Percentiles rank a stretch among this genome's conserved stretches.
Evolutionary conservation across 2,113 vertebrate genomes (phyloP).

Genomic region (Erythrocercus mccallii): DNA sequence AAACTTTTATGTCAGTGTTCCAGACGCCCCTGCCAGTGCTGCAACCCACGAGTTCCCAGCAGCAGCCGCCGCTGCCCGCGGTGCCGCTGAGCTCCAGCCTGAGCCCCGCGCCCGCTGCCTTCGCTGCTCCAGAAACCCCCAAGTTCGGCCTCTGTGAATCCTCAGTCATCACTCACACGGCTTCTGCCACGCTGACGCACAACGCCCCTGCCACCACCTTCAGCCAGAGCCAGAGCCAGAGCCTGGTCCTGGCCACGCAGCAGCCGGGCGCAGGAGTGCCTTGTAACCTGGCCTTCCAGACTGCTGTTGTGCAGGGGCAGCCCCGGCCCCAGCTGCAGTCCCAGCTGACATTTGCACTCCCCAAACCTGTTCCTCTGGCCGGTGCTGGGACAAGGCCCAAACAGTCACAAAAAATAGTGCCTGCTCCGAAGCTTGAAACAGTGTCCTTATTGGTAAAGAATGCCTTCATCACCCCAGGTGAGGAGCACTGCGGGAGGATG

Average conservation of each 20-base stretch:
- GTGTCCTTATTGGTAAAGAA: conserved; percentile 76
- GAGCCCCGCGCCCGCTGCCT: conserved; percentile 23
- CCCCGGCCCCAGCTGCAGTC: conserved; percentile 59
- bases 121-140: conserved; percentile 49
- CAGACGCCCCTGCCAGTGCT: conserved; percentile 60
- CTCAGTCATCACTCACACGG: conserved; percentile 81
- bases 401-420: conserved; percentile 82
- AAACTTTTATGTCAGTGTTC: conserved; percentile 69
- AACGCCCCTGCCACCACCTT: conserved; percentile 80
- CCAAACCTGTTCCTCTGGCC: conserved; percentile 74
- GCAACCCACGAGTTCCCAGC: conserved; percentile 15
- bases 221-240: conserved; percentile 81
- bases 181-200: conserved; percentile 78
- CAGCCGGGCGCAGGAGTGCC: conserved; percentile 51
- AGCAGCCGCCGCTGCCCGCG: conserved; percentile 42
- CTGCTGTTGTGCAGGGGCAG: conserved; percentile 54
- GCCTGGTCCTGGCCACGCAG: conserved; percentile 67
- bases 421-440: conserved; percentile 78
- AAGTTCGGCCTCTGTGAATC: conserved; percentile 68
- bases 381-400: conserved; percentile 75
- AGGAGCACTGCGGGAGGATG: background rate
- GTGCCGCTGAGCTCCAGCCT: conserved; percentile 53
- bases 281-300: conserved; percentile 68
- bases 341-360: conserved; percentile 78
- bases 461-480: conserved; percentile 74